phyloP scores from a whole-genome alignment of 1,140 invertebrate species.

The Agrilus planipennis region DNA sequence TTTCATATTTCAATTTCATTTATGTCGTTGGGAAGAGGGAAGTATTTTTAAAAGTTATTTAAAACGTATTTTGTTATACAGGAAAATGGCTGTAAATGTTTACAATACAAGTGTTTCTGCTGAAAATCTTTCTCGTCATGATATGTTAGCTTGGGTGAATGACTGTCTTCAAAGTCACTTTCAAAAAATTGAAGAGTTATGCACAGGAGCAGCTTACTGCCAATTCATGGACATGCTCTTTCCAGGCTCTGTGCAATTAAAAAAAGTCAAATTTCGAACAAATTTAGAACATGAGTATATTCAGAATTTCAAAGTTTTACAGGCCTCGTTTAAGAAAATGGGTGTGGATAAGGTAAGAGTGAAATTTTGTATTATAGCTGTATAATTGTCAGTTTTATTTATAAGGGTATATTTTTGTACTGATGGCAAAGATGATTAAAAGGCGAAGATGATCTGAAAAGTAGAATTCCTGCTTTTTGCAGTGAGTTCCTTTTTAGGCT shows the following conservation, averaged over 20 bases:
- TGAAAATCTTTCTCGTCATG: conserved; percentile 95
- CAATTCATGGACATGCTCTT: conserved; percentile 99
- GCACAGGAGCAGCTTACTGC: conserved; percentile 93
- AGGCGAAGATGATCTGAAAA: too few species aligned
- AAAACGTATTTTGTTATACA: too few species aligned
- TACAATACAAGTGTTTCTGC: conserved; percentile 96
- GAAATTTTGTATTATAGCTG: too few species aligned
- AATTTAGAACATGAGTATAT: conserved; percentile 99
- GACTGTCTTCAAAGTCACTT: conserved; percentile 89
- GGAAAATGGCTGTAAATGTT: conserved; percentile 53
- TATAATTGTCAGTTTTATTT: too few species aligned
- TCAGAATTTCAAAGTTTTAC: conserved; percentile 97
- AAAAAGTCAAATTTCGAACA: conserved; percentile 96
- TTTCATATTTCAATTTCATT: too few species aligned
- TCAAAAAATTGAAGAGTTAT: conserved; percentile 96
- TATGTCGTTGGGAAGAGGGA: too few species aligned
- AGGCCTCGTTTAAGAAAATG: conserved; percentile 94
- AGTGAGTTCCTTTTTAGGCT: too few species aligned
- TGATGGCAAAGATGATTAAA: too few species aligned
- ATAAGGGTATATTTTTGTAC: too few species aligned
- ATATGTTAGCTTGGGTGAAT: conserved; percentile 98
- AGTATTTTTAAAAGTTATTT: too few species aligned
- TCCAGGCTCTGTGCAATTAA: conserved; percentile 81
- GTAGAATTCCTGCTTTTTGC: too few species aligned
- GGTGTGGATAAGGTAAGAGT: conserved; percentile 97